phyloP scores from a whole-genome alignment of 2,113 vertebrate genomes.

The Uria aalge region DNA sequence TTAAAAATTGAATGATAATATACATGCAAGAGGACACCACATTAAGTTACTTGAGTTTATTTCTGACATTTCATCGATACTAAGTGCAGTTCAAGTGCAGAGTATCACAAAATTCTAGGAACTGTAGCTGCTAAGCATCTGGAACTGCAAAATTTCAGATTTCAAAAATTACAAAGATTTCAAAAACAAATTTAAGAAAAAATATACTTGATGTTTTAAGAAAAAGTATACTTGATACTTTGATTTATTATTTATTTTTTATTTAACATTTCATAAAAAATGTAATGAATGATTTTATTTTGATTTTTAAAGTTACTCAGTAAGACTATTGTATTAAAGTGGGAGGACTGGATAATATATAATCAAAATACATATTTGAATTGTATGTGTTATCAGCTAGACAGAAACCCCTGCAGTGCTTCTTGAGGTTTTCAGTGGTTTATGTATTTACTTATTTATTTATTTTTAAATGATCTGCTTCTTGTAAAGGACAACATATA shows the following conservation, averaged over 20 bases:
- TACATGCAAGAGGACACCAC: not conserved
- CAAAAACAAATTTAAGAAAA: not conserved
- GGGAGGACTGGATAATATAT: not conserved
- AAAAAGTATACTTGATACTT: not conserved
- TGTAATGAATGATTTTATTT: not conserved
- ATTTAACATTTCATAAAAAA: not conserved
- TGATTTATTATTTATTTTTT: not conserved
- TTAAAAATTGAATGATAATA: not conserved
- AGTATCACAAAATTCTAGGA: not conserved
- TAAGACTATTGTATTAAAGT: not conserved
- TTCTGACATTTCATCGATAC: not conserved
- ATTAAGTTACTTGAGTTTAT: not conserved
- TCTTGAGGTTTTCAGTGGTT: not conserved
- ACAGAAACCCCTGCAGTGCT: not conserved
- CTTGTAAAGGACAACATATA: not conserved
- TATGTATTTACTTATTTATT: not conserved
- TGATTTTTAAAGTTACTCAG: not conserved
- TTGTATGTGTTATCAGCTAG: not conserved
- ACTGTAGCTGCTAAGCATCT: not conserved
- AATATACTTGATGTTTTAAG: not conserved
- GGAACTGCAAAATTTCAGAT: not conserved
- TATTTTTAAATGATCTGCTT: not conserved
- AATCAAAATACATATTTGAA: not conserved
- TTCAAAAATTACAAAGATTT: not conserved
- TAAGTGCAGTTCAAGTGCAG: not conserved